Base-by-base conservation (phyloP, 2,113 vertebrate species). In the Maccullochella peelii region DNA sequence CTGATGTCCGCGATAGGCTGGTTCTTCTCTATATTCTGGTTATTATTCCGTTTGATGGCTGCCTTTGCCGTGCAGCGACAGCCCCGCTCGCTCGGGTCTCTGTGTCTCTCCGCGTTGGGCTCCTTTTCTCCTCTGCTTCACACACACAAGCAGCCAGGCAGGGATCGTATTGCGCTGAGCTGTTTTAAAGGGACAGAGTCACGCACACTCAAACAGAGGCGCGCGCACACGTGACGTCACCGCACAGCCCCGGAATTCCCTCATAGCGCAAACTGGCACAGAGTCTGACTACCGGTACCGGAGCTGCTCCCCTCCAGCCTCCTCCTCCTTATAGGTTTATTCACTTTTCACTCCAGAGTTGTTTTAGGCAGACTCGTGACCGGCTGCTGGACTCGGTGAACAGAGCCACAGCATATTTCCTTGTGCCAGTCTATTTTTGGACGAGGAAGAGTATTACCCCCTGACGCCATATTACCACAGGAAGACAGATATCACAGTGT, bases 201-300 rank as follows among this genome's bases (percentile, higher is more conserved):
- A 84, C 89, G 69, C 86, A 55, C 84, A 18, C 76, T 55, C 84
- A 59, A 36, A 50, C 85, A 36, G 77, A 38, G 69, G 36, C 69
- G 44, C 12, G n/a, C 69, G 12, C 79, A 40, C 84, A 6, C 80
- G 71, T 95, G 94, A 96, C 95, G 95, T 95, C 94, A 95, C 44
- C 68, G 23, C 79, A 69, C 90, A 77, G 70, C 79, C 77, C 90
- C 94, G 95, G 95, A 96, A 95, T 96, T 94, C 95, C 95, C 95
- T 95, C 92, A 94, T 93, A 92, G 93, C 83, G 87, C 93, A 88
- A 79, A 87, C 88, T 85, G 85, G 77, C 88, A 73, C 76, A 47
- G 73, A 82, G 73, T 70, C 79, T n/a, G 38, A 70, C 75, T 65
- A 49, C 59, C 58, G 84, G 79, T 78, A 89, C 82, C 78, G 77